Percentiles rank a stretch among this genome's conserved stretches.
These are phyloP conservation scores for Mythimna ferrago DNA, from an alignment of 2,888 invertebrate species.

Conservation along the genomic window DNA sequence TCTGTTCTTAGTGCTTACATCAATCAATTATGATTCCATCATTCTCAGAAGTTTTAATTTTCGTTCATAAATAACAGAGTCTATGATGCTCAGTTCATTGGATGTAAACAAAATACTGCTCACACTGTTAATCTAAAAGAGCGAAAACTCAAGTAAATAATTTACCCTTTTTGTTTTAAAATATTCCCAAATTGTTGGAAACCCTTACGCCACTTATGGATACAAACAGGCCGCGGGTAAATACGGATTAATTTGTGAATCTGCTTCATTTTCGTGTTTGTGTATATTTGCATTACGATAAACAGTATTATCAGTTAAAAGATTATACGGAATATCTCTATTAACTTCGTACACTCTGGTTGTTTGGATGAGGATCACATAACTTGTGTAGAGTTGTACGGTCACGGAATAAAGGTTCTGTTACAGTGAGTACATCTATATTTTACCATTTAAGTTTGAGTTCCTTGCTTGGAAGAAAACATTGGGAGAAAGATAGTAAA, in stretches of 20 bases:
- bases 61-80: not conserved
- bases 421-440: not conserved
- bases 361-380: no score
- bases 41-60: not conserved
- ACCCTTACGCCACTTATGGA: constrained; percentile 27
- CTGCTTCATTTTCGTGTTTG: constrained; percentile 38
- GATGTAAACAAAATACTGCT: constrained; percentile 26
- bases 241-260: constrained; percentile 49
- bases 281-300: constrained; percentile 28
- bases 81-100: not conserved
- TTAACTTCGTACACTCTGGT: constrained; percentile 11
- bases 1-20: not conserved
- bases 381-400: not conserved
- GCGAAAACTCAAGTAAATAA: constrained; percentile 37
- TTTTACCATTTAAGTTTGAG: not conserved
- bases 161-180: constrained; percentile 45
- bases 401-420: no score
- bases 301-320: constrained; percentile 26
- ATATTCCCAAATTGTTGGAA: constrained; percentile 41
- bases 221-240: constrained; percentile 36
- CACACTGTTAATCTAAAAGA: constrained; percentile 20
- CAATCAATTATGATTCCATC: not conserved
- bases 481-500: not conserved
- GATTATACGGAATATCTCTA: constrained; percentile 4
- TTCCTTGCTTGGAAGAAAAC: not conserved